phyloP scores from a whole-genome alignment of 2,888 invertebrate species.

The Rosalia funebris region DNA sequence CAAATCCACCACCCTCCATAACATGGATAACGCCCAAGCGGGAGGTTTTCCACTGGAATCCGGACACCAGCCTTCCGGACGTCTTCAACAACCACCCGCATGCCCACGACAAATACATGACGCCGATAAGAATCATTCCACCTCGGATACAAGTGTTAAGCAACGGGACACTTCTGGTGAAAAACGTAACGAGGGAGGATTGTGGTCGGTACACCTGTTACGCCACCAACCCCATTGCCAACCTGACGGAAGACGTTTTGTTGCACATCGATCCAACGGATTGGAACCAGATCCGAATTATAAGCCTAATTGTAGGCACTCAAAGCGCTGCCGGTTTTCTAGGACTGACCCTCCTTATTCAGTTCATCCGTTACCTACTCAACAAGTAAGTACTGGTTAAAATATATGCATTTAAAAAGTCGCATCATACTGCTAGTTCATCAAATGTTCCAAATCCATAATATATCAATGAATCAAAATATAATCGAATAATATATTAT shows the following conservation, averaged over 20 bases:
- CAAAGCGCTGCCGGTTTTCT: slow-evolving; percentile 84
- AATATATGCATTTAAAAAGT: too few relatives aligned
- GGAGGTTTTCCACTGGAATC: slow-evolving; percentile 80
- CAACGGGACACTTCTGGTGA: slow-evolving; percentile 58
- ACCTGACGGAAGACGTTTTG: slow-evolving; percentile 78
- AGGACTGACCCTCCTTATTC: slow-evolving; percentile 80
- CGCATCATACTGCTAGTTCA: too few relatives aligned
- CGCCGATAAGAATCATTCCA: slow-evolving; percentile 59
- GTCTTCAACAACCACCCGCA: slow-evolving; percentile 74
- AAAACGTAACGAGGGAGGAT: slow-evolving; percentile 76
- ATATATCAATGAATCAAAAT: too few relatives aligned
- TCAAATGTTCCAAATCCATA: too few relatives aligned
- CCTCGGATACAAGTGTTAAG: slow-evolving; percentile 75
- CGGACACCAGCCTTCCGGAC: slow-evolving; percentile 74
- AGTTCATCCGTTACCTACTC: slow-evolving; percentile 77
- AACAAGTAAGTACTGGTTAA: slow-evolving; percentile 70
- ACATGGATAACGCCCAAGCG: slow-evolving; percentile 87
- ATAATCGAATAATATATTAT: too few relatives aligned
- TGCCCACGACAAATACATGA: slow-evolving; percentile 68
- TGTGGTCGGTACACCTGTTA: slow-evolving; percentile 88
- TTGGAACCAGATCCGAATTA: slow-evolving; percentile 83
- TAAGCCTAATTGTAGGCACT: slow-evolving; percentile 84
- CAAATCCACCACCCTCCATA: slow-evolving; percentile 81
- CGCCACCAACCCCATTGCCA: slow-evolving; percentile 85
- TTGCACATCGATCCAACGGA: slow-evolving; percentile 88